phyloP scores from a whole-genome alignment of 2,113 vertebrate species.

The Chlamydotis undulata region DNA sequence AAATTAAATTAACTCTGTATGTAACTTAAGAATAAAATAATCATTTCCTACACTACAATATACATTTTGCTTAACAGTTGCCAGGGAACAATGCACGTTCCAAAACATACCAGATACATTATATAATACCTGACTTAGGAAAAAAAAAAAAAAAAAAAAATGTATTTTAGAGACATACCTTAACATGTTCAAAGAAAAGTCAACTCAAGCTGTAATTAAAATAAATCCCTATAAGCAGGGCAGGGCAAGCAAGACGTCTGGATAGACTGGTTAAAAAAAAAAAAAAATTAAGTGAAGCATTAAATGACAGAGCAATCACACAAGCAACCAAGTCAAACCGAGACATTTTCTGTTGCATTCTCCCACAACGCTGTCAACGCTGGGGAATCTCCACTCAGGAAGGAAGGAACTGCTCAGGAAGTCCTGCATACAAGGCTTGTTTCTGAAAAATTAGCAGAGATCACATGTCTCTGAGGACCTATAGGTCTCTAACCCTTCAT shows the following conservation, averaged over 20 bases:
- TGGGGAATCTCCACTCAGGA: neutral
- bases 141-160: neutral
- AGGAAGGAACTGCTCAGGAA: neutral
- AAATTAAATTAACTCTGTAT: neutral
- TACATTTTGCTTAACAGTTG: conserved; percentile 60
- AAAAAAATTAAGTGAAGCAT: neutral
- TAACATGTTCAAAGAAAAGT: conserved; percentile 72
- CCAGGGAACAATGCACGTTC: conserved; percentile 49
- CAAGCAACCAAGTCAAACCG: neutral
- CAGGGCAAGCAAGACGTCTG: conserved; percentile 16
- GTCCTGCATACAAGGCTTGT: neutral
- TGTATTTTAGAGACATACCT: conserved; percentile 67
- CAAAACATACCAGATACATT: conserved; percentile 62
- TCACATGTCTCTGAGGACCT: rapidly evolving
- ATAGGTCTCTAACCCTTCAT: neutral
- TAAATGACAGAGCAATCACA: neutral
- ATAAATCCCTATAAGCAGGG: conserved; percentile 29
- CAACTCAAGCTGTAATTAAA: conserved; percentile 70
- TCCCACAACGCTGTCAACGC: neutral
- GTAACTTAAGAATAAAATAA: conserved; percentile 68
- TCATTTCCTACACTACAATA: conserved; percentile 70
- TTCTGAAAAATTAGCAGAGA: neutral
- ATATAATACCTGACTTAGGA: conserved; percentile 41
- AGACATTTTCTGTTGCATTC: neutral
- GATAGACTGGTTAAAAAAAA: neutral